These are phyloP conservation scores for Brachypteracias leptosomus DNA, from an alignment of 2,113 vertebrate genomes.

Conservation along the genomic window DNA sequence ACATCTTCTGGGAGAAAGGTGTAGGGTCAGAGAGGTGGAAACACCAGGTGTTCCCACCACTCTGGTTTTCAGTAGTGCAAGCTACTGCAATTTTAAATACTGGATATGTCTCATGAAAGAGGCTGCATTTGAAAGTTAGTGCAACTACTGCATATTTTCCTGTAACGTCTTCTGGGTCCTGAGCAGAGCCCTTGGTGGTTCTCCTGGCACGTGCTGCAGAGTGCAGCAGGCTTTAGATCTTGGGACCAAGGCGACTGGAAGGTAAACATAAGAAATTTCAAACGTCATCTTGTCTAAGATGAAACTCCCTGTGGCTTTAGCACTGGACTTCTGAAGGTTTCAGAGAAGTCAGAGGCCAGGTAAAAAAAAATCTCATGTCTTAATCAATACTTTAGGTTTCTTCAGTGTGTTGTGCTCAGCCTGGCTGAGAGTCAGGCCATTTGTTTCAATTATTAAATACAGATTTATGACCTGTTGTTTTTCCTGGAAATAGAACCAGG, in stretches of 20 bases:
- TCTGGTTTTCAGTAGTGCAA: neutral
- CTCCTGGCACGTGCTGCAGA: neutral
- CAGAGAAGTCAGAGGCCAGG: constrained; percentile 6
- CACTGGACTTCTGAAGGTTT: neutral
- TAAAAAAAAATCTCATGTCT: neutral
- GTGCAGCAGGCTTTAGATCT: neutral
- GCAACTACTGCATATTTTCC: neutral
- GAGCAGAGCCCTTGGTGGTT: neutral
- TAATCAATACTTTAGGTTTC: constrained; percentile 14
- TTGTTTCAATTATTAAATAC: constrained; percentile 64
- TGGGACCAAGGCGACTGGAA: neutral
- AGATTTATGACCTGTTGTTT: constrained; percentile 55
- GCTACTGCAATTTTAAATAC: neutral
- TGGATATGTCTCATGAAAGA: neutral
- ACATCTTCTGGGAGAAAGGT: neutral
- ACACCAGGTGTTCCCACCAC: neutral
- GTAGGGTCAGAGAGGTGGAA: neutral
- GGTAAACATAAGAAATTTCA: neutral
- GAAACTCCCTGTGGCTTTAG: neutral
- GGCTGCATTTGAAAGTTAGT: neutral
- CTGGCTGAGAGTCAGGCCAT: constrained; percentile 34
- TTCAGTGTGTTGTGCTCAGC: neutral
- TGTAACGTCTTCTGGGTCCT: neutral
- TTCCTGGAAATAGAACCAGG: constrained; percentile 24
- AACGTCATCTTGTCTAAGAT: neutral